Percentiles rank a stretch among this genome's conserved stretches.
Evolutionary conservation across 2,113 vertebrate genomes (phyloP).

Genomic region (Tretioscincus oriximinensis): DNA sequence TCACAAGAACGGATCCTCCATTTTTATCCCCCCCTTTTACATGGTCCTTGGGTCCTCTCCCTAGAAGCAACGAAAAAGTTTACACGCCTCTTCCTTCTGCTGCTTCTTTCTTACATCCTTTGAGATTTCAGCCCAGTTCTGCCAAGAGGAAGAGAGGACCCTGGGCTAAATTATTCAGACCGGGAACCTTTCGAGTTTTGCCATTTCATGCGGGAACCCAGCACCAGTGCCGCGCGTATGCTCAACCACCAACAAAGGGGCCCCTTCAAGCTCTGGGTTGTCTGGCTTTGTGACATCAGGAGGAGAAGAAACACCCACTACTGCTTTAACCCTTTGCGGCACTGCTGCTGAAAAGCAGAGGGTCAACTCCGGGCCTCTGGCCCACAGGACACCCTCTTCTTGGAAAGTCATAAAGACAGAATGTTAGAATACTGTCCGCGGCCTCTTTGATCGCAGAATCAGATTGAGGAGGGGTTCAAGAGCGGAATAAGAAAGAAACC

Average conservation of each 20-base stretch:
- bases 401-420: too few relatives aligned
- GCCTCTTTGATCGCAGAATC: too few relatives aligned
- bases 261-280: constrained; percentile 82
- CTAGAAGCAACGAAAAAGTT: background rate
- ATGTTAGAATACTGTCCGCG: too few relatives aligned
- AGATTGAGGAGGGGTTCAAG: too few relatives aligned
- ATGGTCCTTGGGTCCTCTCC: constrained; percentile 17
- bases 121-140: too few relatives aligned
- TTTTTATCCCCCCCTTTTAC: constrained; percentile 28
- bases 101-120: background rate
- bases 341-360: background rate
- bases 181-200: constrained; percentile 5
- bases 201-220: constrained; percentile 58
- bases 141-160: background rate
- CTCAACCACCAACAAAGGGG: constrained; percentile 92
- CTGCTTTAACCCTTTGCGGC: constrained; percentile 66
- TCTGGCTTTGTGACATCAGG: constrained; percentile 88
- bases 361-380: too few relatives aligned
- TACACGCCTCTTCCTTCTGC: background rate
- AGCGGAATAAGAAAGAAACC: too few relatives aligned
- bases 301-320: constrained; percentile 79
- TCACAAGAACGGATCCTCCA: constrained; percentile 46
- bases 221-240: constrained; percentile 59
- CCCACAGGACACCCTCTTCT: too few relatives aligned
- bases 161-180: background rate